These are phyloP conservation scores for Rhopalosiphum maidis DNA, from an alignment of 1,140 invertebrate species.

Conservation along the genomic window DNA sequence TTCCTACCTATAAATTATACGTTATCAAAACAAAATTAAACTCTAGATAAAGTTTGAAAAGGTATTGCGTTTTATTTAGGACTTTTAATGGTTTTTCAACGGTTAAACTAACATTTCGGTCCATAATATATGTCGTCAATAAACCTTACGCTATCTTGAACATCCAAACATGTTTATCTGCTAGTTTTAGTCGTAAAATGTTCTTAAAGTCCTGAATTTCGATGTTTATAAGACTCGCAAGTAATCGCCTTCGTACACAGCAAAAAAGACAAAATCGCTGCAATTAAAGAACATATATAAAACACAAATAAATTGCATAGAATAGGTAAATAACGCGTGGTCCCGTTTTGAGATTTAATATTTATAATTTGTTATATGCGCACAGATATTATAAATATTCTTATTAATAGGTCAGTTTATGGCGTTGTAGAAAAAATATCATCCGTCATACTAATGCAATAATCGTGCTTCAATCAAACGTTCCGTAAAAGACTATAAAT, in stretches of 20 bases:
- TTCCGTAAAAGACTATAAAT: not conserved
- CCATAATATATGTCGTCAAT: slow-evolving; percentile 33
- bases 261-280: not conserved
- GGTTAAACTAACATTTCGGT: slow-evolving; percentile 15
- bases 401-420: not conserved
- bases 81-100: slow-evolving; percentile 17
- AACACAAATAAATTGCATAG: not conserved
- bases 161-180: slow-evolving; percentile 25
- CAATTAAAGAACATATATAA: not conserved
- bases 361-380: not conserved
- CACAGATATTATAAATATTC: not conserved
- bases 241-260: not conserved
- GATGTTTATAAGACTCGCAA: not conserved
- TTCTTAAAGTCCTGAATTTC: not conserved
- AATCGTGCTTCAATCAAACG: not conserved
- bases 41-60: not conserved
- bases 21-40: slow-evolving; percentile 29
- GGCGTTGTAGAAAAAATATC: not conserved
- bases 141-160: slow-evolving; percentile 18
- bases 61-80: slow-evolving; percentile 8
- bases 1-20: not conserved
- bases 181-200: slow-evolving; percentile 5
- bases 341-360: not conserved
- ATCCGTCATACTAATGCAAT: not conserved
- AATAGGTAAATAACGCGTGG: not conserved